Evolutionary conservation across 2,888 invertebrate species (phyloP).

Genomic region (Chloromyia formosa): DNA sequence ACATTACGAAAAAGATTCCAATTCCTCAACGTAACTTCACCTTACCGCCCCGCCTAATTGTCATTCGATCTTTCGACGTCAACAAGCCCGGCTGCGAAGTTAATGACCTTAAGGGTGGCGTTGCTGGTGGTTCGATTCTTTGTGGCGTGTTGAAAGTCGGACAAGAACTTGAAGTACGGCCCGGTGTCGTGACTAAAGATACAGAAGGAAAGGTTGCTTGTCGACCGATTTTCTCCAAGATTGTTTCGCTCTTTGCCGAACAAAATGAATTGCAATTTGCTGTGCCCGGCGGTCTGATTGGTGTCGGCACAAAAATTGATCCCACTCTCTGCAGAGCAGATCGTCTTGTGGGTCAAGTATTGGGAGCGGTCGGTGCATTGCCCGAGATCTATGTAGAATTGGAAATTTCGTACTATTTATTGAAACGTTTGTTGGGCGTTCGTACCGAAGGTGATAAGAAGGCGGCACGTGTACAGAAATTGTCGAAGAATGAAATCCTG

Average conservation of each 20-base stretch:
- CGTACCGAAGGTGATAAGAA: slow-evolving; percentile 99
- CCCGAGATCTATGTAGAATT: slow-evolving; percentile 98
- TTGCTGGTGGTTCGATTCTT: slow-evolving; percentile 97
- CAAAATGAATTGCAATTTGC: slow-evolving; percentile 99
- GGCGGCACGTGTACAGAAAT: slow-evolving; percentile 95
- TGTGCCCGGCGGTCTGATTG: slow-evolving; percentile 99
- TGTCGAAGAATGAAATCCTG: slow-evolving; percentile 89
- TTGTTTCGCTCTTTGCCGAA: slow-evolving; percentile 96
- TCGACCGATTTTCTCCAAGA: slow-evolving; percentile 94
- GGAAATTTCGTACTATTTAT: slow-evolving; percentile 96
- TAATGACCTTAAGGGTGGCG: slow-evolving; percentile 96
- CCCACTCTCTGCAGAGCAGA: slow-evolving; percentile 98
- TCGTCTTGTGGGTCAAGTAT: slow-evolving; percentile 95
- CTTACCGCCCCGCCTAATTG: slow-evolving; percentile 93
- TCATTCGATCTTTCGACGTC: slow-evolving; percentile 97
- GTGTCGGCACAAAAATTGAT: slow-evolving; percentile 98
- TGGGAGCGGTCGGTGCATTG: slow-evolving; percentile 95
- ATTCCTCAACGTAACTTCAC: slow-evolving; percentile 95
- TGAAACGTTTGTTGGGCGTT: slow-evolving; percentile 95
- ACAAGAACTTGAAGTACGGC: slow-evolving; percentile 98
- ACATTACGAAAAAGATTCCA: slow-evolving; percentile 98
- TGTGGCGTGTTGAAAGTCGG: slow-evolving; percentile 96
- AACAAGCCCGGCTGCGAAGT: slow-evolving; percentile 99
- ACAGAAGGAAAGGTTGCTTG: slow-evolving; percentile 95
- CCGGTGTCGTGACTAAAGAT: slow-evolving; percentile 97